Conservation (phyloP, 2,113 vertebrate genomes). For the Redunca redunca region DNA sequence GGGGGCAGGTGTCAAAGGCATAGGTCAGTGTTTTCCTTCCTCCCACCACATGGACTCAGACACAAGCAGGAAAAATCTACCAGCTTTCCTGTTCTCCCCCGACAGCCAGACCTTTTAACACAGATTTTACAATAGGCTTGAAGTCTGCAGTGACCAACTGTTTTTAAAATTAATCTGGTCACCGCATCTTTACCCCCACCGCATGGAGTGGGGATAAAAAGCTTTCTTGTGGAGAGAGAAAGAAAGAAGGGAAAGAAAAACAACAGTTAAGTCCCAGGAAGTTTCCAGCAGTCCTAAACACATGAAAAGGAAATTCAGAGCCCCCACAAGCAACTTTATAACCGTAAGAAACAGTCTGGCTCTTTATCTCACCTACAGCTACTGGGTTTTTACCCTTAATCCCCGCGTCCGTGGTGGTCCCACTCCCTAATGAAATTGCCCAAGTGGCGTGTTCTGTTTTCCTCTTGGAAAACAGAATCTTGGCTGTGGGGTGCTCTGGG, state of each 20-base stretch:
- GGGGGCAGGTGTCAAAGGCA: background rate
- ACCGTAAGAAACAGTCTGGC: conserved; percentile 1
- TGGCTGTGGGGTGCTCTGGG: background rate
- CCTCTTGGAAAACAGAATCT: background rate
- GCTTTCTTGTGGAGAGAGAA: conserved; percentile 3
- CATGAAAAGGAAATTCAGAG: conserved; percentile 64
- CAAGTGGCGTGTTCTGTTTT: background rate
- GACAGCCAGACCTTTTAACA: conserved; percentile 42
- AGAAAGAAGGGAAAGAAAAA: background rate
- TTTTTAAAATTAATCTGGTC: conserved; percentile 40
- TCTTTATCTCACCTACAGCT: conserved; percentile 1
- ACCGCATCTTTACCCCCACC: background rate
- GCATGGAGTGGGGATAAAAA: background rate
- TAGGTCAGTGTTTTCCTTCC: background rate
- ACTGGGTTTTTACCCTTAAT: conserved; percentile 2
- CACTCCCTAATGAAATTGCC: accelerated
- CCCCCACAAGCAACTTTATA: conserved; percentile 28
- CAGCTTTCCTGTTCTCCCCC: background rate
- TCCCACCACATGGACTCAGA: conserved; percentile 12
- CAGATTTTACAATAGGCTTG: background rate
- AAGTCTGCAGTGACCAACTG: conserved; percentile 32
- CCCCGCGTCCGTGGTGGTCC: accelerated
- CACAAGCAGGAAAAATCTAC: background rate
- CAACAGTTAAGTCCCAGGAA: conserved; percentile 28
- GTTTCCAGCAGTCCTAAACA: conserved; percentile 32